These are phyloP conservation scores for Macropis europaea DNA, from an alignment of 2,888 invertebrate species.

Conservation along the genomic window DNA sequence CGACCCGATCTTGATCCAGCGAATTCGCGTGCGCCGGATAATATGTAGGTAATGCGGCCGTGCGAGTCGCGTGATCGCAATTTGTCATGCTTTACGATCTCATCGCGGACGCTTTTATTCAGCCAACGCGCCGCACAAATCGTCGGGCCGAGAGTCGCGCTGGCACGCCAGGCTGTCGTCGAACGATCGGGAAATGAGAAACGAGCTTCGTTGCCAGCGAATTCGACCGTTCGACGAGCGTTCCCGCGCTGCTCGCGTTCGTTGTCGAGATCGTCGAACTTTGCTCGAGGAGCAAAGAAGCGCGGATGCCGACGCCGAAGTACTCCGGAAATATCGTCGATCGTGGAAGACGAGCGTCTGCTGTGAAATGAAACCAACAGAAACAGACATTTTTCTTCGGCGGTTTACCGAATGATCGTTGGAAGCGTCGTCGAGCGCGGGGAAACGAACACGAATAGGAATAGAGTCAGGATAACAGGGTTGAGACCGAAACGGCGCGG, in stretches of 20 bases:
- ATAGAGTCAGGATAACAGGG: too few species aligned
- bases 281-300: constrained; percentile 1
- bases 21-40: too few species aligned
- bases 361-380: not conserved
- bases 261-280: constrained; percentile 8
- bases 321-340: constrained; percentile 3
- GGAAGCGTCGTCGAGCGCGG: too few species aligned
- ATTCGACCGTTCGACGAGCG: constrained; percentile 9
- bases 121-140: not conserved
- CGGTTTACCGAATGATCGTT: too few species aligned
- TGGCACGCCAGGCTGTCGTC: not conserved
- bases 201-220: not conserved
- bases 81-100: too few species aligned
- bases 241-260: constrained; percentile 19
- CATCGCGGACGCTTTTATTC: too few species aligned
- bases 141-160: constrained; percentile 1
- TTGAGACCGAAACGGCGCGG: too few species aligned
- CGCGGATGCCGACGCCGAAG: constrained; percentile 6
- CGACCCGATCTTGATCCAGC: too few species aligned
- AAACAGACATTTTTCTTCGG: too few species aligned
- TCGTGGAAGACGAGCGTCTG: not conserved
- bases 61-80: too few species aligned
- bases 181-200: not conserved
- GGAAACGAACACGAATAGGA: too few species aligned
- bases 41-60: too few species aligned